Percentiles rank a stretch among this genome's conserved stretches.
Conservation (phyloP, 2,888 invertebrate genomes). For the Nebria brevicollis region DNA sequence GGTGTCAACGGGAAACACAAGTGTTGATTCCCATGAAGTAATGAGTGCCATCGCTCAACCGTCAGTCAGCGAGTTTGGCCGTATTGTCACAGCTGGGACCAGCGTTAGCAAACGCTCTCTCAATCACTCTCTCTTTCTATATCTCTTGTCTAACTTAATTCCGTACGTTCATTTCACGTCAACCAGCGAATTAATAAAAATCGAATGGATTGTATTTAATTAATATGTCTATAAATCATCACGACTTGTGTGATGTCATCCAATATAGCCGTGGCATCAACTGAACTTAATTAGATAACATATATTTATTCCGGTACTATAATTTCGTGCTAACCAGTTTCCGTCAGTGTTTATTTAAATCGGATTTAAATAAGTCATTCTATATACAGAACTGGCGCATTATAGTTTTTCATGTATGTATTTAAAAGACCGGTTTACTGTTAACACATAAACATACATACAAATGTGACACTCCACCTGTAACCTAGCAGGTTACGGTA, state of each 20-base stretch:
- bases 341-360: neutral
- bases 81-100: slow-evolving; percentile 48
- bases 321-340: neutral
- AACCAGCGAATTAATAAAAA: slow-evolving; percentile 2
- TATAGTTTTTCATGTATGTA: neutral
- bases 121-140: neutral
- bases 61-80: slow-evolving; percentile 54
- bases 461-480: neutral
- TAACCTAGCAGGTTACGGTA: neutral
- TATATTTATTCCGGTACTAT: neutral
- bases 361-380: neutral
- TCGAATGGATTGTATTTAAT: slow-evolving; percentile 5
- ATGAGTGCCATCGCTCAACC: slow-evolving; percentile 56
- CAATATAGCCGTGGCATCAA: neutral
- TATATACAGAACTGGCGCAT: neutral
- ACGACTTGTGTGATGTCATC: neutral
- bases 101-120: slow-evolving; percentile 32
- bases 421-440: slow-evolving; percentile 1
- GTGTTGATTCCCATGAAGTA: slow-evolving; percentile 55
- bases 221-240: neutral
- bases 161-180: slow-evolving; percentile 13
- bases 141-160: slow-evolving; percentile 16
- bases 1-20: slow-evolving; percentile 46
- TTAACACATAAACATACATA: neutral
- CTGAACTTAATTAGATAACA: neutral